Conservation (phyloP, 2,888 invertebrate species). For the Eumerus sabulonum region DNA sequence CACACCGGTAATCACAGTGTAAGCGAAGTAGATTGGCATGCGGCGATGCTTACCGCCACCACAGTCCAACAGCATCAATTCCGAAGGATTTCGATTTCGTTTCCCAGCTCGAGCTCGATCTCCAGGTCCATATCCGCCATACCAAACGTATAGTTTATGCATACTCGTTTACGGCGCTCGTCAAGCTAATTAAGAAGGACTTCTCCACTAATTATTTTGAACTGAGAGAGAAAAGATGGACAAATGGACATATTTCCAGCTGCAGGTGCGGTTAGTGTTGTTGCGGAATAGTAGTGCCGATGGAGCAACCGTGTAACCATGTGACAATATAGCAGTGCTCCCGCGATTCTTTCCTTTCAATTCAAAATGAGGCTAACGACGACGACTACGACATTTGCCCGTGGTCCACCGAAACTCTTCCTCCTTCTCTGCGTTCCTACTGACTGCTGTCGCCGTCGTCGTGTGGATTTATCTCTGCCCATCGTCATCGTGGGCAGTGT, state of each 20-base stretch:
- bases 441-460: slow-evolving; percentile 44
- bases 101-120: slow-evolving; percentile 10
- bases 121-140: slow-evolving; percentile 1
- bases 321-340: slow-evolving; percentile 40
- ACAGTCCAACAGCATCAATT: slow-evolving; percentile 28
- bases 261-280: slow-evolving; percentile 64
- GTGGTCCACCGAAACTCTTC: too few species aligned
- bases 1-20: slow-evolving; percentile 38
- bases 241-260: slow-evolving; percentile 61
- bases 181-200: slow-evolving; percentile 69
- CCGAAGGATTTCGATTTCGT: slow-evolving; percentile 30
- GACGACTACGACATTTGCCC: too few species aligned
- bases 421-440: slow-evolving; percentile 1
- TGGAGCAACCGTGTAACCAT: not conserved
- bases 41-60: slow-evolving; percentile 10
- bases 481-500: slow-evolving; percentile 59
- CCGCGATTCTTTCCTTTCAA: slow-evolving; percentile 44
- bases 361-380: not conserved
- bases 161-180: slow-evolving; percentile 58
- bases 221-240: slow-evolving; percentile 64
- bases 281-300: slow-evolving; percentile 11
- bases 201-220: slow-evolving; percentile 69
- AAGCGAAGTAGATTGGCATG: slow-evolving; percentile 23
- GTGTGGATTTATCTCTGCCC: slow-evolving; percentile 55
- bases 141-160: slow-evolving; percentile 20